Conservation (phyloP, 2,888 invertebrate genomes). For the Pyrrhosoma nymphula region DNA sequence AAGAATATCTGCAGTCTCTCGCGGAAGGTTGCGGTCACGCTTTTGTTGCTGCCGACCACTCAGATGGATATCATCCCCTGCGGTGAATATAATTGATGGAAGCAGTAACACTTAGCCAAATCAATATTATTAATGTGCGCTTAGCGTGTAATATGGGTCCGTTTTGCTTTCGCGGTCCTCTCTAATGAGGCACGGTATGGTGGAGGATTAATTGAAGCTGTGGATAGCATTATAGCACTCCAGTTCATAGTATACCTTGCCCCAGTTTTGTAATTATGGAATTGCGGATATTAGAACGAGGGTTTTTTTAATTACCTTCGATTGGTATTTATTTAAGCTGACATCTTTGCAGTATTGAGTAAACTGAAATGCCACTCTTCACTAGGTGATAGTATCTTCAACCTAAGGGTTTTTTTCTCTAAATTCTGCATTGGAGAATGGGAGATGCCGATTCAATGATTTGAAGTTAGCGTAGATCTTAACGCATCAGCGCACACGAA, state of each 20-base stretch:
- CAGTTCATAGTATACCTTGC: not conserved
- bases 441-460: too few relatives aligned
- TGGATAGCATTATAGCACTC: not conserved
- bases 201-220: not conserved
- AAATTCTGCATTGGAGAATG: too few relatives aligned
- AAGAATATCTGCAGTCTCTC: not conserved
- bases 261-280: not conserved
- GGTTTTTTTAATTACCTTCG: too few relatives aligned
- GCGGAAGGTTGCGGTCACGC: not conserved
- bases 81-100: not conserved
- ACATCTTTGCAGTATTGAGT: too few relatives aligned
- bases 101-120: not conserved
- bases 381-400: too few relatives aligned
- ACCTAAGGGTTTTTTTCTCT: too few relatives aligned
- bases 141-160: not conserved
- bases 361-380: too few relatives aligned
- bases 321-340: too few relatives aligned
- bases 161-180: not conserved
- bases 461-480: too few relatives aligned
- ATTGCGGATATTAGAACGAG: too few relatives aligned
- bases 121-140: not conserved
- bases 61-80: not conserved
- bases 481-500: too few relatives aligned
- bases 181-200: not conserved
- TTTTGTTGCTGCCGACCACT: not conserved